Evolutionary conservation across 1,140 invertebrate genomes (phyloP).

Genomic region (Papilio glaucus): DNA sequence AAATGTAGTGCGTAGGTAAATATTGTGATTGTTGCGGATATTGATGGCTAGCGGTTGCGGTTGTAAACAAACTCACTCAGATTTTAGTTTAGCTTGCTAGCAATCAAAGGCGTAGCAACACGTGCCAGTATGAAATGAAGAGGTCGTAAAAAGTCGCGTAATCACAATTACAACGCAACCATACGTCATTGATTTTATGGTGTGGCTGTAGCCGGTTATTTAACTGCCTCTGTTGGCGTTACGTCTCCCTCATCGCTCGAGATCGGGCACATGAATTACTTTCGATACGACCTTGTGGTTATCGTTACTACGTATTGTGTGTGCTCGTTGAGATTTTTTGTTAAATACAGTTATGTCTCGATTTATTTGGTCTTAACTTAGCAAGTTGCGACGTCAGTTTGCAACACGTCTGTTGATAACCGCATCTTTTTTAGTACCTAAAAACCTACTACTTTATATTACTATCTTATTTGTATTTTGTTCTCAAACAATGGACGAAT

Average conservation of each 20-base stretch:
- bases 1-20: too few species aligned
- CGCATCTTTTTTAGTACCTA: too few species aligned
- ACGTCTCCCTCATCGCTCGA: conserved; percentile 4
- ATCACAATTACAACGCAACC: conserved; percentile 15
- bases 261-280: conserved; percentile 22
- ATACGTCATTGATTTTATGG: conserved; percentile 30
- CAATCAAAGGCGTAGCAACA: not conserved
- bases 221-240: not conserved
- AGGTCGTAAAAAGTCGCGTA: conserved; percentile 8
- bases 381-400: not conserved
- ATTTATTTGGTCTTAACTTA: not conserved
- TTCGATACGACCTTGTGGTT: conserved; percentile 24
- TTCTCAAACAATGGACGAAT: too few species aligned
- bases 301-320: conserved; percentile 11
- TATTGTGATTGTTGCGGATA: too few species aligned
- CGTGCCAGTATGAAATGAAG: not conserved
- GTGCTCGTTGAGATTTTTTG: not conserved
- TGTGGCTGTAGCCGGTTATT: not conserved
- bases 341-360: not conserved
- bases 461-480: too few species aligned
- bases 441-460: too few species aligned
- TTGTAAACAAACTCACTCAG: too few species aligned
- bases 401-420: too few species aligned
- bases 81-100: too few species aligned
- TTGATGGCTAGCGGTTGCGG: too few species aligned